Evolutionary conservation across 2,113 vertebrate genomes (phyloP), one percentile per base, ranked within the genome.

Genomic region (human): DNA sequence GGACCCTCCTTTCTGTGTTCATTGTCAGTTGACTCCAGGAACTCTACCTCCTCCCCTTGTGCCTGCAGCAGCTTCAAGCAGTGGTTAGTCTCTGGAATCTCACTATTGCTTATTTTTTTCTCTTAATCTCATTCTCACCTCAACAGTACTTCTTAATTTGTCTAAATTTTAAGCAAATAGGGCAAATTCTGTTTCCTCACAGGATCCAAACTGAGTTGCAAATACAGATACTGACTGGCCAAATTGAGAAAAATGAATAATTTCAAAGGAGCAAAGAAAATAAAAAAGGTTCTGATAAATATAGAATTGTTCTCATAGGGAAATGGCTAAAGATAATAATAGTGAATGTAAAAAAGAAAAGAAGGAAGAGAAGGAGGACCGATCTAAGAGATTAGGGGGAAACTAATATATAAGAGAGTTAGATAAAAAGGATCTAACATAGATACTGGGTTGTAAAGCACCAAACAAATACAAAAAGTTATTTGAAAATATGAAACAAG

Each of bases 401-500:
- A 90, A 20, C 12, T 89, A 82, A 14, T 8, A 92, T 23, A 78
- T 45, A 73, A 27, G 13, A 92, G 81, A 96, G 86, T 76, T 23
- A 90, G 23, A 75, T 50, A 43, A 73, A 89, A 80, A 38, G 48
- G 3, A 55, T 79, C 38, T 88, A 66, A 72, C 12, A 68, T 61
- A 72, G 17, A 64, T 68, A 85, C 6, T 94, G 16, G 30, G 22
- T 72, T 40, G 93, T 48, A 78, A 94, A 66, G 8, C 70, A 92
- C 30, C 30, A 79, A 94, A 88, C 6, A 87, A 96, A 94, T 30
- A 93, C 91, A 22, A 73, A 81, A 70, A 70, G 32, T 25, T 6
- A 72, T 72, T 64, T 76, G 23, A 75, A 97, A 94, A 92, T 59
- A 85, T 12, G 75, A 89, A 96, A 92, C 30, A 82, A 68, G 35